Conservation (phyloP, 2,113 vertebrate species). For the Trematomus loennbergii region DNA sequence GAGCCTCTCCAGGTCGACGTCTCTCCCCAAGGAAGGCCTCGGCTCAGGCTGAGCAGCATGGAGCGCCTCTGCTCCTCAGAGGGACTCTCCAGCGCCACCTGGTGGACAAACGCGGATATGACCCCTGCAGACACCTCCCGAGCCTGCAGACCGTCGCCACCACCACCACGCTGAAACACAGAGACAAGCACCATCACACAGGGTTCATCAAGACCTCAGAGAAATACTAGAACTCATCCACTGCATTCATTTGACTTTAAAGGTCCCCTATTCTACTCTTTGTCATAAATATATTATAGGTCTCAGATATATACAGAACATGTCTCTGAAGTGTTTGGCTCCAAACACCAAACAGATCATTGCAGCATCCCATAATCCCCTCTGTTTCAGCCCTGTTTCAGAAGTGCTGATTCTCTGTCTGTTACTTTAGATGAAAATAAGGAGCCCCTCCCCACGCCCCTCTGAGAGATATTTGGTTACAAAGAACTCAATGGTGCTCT, state of each 20-base stretch:
- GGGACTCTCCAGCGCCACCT: conserved; percentile 85
- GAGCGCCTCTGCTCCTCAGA: conserved; percentile 86
- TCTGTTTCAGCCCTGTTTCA: no score
- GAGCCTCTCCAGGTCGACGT: conserved; percentile 87
- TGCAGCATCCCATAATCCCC: no score
- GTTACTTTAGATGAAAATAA: no score
- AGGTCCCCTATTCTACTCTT: no score
- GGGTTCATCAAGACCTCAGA: neutral
- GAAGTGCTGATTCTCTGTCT: no score
- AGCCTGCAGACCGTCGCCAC: conserved; percentile 86
- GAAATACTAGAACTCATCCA: neutral
- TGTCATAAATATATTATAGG: no score
- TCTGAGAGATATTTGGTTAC: no score
- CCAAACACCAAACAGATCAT: no score
- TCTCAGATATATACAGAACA: no score
- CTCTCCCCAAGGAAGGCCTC: conserved; percentile 86
- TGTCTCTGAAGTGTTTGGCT: no score
- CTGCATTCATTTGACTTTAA: neutral
- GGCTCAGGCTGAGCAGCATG: conserved; percentile 85
- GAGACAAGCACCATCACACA: neutral
- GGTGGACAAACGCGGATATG: conserved; percentile 89
- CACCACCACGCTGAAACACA: conserved; percentile 83
- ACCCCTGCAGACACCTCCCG: conserved; percentile 82
- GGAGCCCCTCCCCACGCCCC: no score
- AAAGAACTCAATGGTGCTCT: no score